Percentiles rank a stretch among this genome's conserved stretches.
Evolutionary conservation across 2,113 vertebrate species (phyloP).

Genomic region (Brachyhypopomus gauderio): DNA sequence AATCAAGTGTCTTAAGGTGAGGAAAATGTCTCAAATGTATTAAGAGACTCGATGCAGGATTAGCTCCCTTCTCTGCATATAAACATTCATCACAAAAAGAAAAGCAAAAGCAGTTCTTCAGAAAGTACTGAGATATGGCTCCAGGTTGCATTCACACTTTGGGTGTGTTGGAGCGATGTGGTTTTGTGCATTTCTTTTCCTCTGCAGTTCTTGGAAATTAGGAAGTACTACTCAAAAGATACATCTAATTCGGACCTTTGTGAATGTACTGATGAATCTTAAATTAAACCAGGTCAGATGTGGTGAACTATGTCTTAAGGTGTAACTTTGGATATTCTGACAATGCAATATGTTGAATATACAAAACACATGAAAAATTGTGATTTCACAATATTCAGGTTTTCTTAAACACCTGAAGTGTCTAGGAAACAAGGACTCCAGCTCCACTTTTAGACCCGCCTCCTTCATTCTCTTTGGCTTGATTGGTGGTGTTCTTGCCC

Average conservation of each 20-base stretch:
- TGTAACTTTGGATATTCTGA: background rate
- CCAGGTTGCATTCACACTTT: background rate
- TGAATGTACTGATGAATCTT: background rate
- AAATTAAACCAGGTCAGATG: conserved; percentile 4
- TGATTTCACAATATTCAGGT: conserved; percentile 43
- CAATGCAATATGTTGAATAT: conserved; percentile 16
- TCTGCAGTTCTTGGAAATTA: background rate
- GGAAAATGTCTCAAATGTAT: background rate
- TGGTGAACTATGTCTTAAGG: background rate
- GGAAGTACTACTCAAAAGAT: background rate
- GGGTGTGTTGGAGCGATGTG: background rate
- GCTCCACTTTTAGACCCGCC: conserved; percentile 78
- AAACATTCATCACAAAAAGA: background rate
- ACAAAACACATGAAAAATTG: conserved; percentile 45
- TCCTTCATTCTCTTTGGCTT: conserved; percentile 76
- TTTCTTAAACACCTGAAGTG: background rate
- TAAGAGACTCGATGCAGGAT: background rate
- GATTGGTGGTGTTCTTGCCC: conserved; percentile 60
- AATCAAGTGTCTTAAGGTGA: background rate
- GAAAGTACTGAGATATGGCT: background rate
- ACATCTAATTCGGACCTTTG: background rate
- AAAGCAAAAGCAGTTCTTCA: conserved; percentile 4
- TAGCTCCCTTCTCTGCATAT: background rate
- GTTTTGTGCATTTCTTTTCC: background rate
- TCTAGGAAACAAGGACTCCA: conserved; percentile 88